phyloP scores from a whole-genome alignment of 2,113 vertebrate species.

The Pygoscelis antarcticus region DNA sequence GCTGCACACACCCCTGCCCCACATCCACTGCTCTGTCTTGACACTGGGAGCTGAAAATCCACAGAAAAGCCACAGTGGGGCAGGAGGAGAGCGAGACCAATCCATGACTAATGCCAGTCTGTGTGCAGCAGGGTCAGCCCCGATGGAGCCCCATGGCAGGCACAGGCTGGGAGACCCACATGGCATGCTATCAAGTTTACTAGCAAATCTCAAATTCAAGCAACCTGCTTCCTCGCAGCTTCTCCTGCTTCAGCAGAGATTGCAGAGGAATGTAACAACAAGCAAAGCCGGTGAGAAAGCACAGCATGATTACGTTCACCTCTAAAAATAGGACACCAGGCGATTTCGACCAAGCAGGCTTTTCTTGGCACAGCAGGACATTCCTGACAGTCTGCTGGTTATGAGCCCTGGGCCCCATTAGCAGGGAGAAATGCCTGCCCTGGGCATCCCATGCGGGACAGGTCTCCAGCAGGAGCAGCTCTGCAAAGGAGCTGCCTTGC shows the following conservation, averaged over 20 bases:
- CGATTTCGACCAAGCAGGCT: not conserved
- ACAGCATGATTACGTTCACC: not conserved
- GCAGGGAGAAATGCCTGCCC: not conserved
- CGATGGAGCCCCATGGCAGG: not conserved
- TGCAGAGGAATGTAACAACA: not conserved
- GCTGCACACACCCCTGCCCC: not conserved
- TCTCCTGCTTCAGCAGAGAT: not conserved
- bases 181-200: not conserved
- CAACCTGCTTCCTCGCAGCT: not conserved
- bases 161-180: not conserved
- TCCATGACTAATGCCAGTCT: not conserved
- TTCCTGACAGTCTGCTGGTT: conserved; percentile 4
- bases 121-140: too few relatives aligned
- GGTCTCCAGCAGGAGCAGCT: not conserved
- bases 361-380: conserved; percentile 23
- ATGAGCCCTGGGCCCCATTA: not conserved
- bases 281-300: not conserved
- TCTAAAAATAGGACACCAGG: conserved; percentile 32
- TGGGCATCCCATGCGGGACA: not conserved
- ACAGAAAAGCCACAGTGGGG: not conserved
- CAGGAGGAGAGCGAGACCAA: not conserved
- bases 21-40: too few relatives aligned
- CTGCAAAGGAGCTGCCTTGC: fast-evolving
- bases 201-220: not conserved
- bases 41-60: not conserved